Evolutionary conservation across 2,888 invertebrate genomes (phyloP).

Genomic region (Lordiphosa andalusiaca): DNA sequence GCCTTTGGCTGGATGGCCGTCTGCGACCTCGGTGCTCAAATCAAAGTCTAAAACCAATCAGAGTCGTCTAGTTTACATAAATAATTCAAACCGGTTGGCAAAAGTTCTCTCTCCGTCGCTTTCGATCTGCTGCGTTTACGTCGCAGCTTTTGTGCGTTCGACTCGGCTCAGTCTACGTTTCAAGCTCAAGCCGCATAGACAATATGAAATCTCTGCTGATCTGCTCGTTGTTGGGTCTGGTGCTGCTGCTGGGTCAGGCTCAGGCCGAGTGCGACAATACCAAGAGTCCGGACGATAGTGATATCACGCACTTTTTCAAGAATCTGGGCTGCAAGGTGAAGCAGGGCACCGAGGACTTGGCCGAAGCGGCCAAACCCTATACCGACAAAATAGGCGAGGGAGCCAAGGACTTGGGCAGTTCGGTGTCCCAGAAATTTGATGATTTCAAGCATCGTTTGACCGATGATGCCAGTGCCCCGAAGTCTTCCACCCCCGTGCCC

Average conservation of each 20-base stretch:
- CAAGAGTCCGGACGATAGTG: constrained; percentile 63
- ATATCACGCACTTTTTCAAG: constrained; percentile 69
- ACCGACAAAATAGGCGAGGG: constrained; percentile 69
- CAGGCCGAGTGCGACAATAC: constrained; percentile 57
- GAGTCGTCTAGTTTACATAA: constrained; percentile 2
- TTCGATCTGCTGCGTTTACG: not conserved
- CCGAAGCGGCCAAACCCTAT: constrained; percentile 71
- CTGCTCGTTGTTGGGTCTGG: constrained; percentile 37
- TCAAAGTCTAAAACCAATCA: not conserved
- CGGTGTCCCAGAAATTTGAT: constrained; percentile 73
- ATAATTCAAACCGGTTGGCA: constrained; percentile 8
- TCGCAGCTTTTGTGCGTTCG: constrained; percentile 1
- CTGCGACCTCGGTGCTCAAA: constrained; percentile 13
- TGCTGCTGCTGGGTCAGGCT: constrained; percentile 22
- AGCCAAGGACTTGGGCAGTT: constrained; percentile 72
- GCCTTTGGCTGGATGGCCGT: not conserved
- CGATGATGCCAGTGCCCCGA: constrained; percentile 46
- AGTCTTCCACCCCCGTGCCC: constrained; percentile 1
- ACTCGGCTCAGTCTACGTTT: constrained; percentile 8
- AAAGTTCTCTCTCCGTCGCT: no score
- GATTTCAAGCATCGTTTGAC: constrained; percentile 75
- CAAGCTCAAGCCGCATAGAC: constrained; percentile 37
- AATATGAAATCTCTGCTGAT: constrained; percentile 60
- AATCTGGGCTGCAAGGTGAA: constrained; percentile 73
- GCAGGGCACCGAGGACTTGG: constrained; percentile 70